Percentiles rank a stretch among this genome's conserved stretches.
Evolutionary conservation across 2,113 vertebrate genomes (phyloP).

Genomic region (Craseonycteris thonglongyai): DNA sequence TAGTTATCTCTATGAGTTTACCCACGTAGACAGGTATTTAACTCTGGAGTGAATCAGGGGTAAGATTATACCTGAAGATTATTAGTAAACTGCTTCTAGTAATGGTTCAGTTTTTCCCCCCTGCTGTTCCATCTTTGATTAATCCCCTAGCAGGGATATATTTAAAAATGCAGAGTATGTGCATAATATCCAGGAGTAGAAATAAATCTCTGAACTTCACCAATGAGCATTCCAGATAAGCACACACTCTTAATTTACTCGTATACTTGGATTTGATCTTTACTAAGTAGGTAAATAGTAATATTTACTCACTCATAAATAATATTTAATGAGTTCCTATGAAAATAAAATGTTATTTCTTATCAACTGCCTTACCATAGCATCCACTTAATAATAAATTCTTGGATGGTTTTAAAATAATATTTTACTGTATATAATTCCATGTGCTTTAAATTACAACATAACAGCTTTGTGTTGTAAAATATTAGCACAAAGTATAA

Average conservation of each 20-base stretch:
- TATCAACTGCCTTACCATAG: neutral
- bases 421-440: slow-evolving; percentile 3
- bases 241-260: slow-evolving; percentile 22
- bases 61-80: neutral
- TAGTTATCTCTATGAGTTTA: neutral
- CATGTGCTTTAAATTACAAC: neutral
- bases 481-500: slow-evolving; percentile 7
- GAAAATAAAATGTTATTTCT: slow-evolving; percentile 24
- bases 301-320: slow-evolving; percentile 32
- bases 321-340: slow-evolving; percentile 32
- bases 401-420: neutral
- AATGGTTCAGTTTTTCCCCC: neutral
- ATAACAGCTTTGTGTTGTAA: neutral
- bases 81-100: neutral
- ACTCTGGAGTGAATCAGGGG: neutral
- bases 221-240: slow-evolving; percentile 12
- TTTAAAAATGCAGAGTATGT: neutral
- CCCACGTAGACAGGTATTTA: neutral
- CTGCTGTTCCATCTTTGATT: neutral
- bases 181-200: neutral
- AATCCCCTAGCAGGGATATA: neutral
- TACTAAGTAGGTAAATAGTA: slow-evolving; percentile 23
- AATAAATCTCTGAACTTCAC: slow-evolving; percentile 4
- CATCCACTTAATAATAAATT: slow-evolving; percentile 7
- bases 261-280: slow-evolving; percentile 12